These are phyloP conservation scores for Dromaius novaehollandiae DNA, from an alignment of 2,113 vertebrate genomes.

Conservation along the genomic window DNA sequence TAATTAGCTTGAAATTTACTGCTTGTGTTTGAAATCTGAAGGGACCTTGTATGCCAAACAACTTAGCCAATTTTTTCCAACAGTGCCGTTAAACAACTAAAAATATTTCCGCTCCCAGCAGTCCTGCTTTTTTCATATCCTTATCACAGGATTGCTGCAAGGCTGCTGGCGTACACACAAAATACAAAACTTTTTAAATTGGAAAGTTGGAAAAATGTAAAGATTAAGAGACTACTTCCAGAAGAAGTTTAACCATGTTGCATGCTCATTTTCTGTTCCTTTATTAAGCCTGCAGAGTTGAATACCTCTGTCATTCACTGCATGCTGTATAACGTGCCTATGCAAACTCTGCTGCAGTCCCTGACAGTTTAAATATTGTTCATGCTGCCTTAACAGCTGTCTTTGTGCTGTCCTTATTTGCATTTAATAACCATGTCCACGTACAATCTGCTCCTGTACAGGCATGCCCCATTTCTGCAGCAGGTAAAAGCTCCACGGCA, in stretches of 20 bases:
- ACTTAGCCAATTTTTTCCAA: neutral
- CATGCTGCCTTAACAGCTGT: neutral
- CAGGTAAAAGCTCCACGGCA: neutral
- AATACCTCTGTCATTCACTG: neutral
- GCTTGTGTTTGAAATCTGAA: neutral
- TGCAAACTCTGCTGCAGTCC: neutral
- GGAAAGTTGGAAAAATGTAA: neutral
- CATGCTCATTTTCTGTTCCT: neutral
- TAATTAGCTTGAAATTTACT: neutral
- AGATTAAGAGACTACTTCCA: neutral
- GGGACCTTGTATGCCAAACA: neutral
- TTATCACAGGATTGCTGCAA: neutral
- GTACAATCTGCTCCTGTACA: neutral
- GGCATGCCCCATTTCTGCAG: rapidly evolving
- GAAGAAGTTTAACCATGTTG: rapidly evolving
- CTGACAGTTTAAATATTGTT: neutral
- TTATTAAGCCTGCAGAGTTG: neutral
- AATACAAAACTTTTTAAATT: neutral
- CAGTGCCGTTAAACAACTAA: neutral
- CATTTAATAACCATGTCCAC: neutral
- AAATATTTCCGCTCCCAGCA: neutral
- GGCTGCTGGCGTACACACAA: neutral
- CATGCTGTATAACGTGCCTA: rapidly evolving
- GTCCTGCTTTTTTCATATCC: neutral
- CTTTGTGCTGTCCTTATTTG: neutral